phyloP scores from a whole-genome alignment of 2,797 vertebrate genomes.

The Channa striata region DNA sequence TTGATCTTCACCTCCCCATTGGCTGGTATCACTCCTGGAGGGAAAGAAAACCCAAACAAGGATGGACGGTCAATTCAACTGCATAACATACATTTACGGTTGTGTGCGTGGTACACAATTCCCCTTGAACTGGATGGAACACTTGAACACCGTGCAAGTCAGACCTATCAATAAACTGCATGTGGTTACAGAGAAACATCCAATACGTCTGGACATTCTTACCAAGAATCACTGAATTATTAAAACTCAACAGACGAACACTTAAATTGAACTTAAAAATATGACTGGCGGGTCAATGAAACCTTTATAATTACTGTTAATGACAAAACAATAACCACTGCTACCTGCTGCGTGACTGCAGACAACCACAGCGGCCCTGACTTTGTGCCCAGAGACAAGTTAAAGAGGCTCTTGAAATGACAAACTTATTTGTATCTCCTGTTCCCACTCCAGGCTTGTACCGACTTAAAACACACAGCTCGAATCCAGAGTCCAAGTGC shows the following conservation, averaged over 20 bases:
- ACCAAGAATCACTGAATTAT: neutral
- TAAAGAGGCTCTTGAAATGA: conserved; percentile 20
- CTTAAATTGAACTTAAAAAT: neutral
- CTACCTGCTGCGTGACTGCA: neutral
- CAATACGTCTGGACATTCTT: neutral
- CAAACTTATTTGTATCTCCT: conserved; percentile 45
- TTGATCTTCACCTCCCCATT: conserved; percentile 81
- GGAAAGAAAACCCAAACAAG: neutral
- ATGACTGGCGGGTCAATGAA: neutral
- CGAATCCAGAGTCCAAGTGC: conserved; percentile 39
- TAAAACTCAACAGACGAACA: neutral
- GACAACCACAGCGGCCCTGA: too few species aligned
- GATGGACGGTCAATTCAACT: too few species aligned
- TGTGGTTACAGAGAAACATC: too few species aligned
- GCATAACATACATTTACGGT: too few species aligned
- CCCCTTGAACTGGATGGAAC: neutral
- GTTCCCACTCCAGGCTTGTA: conserved; percentile 20
- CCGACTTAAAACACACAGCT: conserved; percentile 5
- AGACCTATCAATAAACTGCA: too few species aligned
- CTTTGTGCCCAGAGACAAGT: neutral
- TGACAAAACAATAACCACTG: conserved; percentile 1
- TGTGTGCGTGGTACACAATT: neutral
- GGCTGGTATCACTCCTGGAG: conserved; percentile 91
- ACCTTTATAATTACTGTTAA: neutral
- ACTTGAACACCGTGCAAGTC: neutral